Percentiles rank a stretch among this genome's conserved stretches.
Conservation (phyloP, 2,797 vertebrate genomes). For the Petrocephalus sullivani region DNA sequence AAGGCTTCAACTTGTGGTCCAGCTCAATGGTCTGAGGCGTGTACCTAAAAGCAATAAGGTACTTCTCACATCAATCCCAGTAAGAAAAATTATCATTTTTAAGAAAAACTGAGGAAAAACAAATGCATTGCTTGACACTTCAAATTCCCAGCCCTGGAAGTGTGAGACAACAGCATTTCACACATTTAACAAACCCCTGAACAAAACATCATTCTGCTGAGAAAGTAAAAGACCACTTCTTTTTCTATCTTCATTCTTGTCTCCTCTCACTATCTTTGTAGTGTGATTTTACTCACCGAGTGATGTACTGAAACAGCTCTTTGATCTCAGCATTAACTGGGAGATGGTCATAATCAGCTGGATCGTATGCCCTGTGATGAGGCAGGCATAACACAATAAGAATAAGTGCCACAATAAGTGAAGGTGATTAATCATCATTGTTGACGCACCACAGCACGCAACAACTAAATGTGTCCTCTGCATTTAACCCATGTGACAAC, state of each 20-base stretch:
- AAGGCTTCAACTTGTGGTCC: slow-evolving; percentile 86
- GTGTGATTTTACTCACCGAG: slow-evolving; percentile 58
- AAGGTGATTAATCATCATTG: too few relatives aligned
- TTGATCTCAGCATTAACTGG: slow-evolving; percentile 80
- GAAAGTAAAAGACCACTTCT: neutral
- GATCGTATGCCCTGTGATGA: slow-evolving; percentile 66
- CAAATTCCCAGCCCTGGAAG: neutral
- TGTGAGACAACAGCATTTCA: neutral
- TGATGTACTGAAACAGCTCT: slow-evolving; percentile 90
- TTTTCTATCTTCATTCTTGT: neutral
- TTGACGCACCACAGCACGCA: too few relatives aligned
- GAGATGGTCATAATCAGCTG: slow-evolving; percentile 79
- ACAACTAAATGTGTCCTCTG: too few relatives aligned
- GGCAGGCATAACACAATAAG: neutral
- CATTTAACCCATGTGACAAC: too few relatives aligned
- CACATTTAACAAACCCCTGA: neutral
- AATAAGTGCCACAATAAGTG: too few relatives aligned
- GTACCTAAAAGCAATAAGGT: slow-evolving; percentile 63
- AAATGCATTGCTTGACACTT: neutral
- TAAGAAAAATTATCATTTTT: neutral
- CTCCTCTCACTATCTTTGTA: neutral
- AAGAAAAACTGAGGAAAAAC: neutral
- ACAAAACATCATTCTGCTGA: neutral
- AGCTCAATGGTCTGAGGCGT: slow-evolving; percentile 77
- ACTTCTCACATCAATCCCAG: neutral